Percentiles rank a stretch among this genome's conserved stretches.
Conservation (phyloP, 1,140 invertebrate genomes). For the Heliconius hewitsoni region DNA sequence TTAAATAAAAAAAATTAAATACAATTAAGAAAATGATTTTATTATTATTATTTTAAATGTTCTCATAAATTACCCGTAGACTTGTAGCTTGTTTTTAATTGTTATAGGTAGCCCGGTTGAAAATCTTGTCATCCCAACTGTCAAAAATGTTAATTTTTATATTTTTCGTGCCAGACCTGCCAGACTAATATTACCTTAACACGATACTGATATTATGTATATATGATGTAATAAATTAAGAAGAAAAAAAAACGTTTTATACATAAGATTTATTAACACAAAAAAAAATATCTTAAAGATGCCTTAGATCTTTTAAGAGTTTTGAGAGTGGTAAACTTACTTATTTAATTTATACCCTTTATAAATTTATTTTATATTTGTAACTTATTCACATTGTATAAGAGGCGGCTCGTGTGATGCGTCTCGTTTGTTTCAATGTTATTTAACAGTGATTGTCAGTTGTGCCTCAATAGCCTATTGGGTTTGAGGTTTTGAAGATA, state of each 20-base stretch:
- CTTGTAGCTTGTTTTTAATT: slow-evolving; percentile 23
- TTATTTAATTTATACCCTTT: slow-evolving; percentile 59
- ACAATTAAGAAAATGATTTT: background rate
- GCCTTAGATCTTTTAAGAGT: slow-evolving; percentile 74
- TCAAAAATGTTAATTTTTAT: slow-evolving; percentile 58
- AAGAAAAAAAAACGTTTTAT: slow-evolving; percentile 67
- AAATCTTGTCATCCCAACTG: slow-evolving; percentile 50
- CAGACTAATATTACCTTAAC: slow-evolving; percentile 70
- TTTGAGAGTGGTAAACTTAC: slow-evolving; percentile 49
- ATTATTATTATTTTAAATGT: background rate
- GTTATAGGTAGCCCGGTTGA: slow-evolving; percentile 53
- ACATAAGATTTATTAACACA: slow-evolving; percentile 12
- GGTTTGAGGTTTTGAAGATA: slow-evolving; percentile 61
- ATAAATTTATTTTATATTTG: slow-evolving; percentile 39
- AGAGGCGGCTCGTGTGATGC: slow-evolving; percentile 36
- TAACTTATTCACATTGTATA: slow-evolving; percentile 41
- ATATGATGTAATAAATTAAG: slow-evolving; percentile 80
- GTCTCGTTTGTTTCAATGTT: slow-evolving; percentile 42
- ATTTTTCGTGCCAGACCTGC: slow-evolving; percentile 67
- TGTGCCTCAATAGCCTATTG: slow-evolving; percentile 64
- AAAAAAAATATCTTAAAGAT: slow-evolving; percentile 60
- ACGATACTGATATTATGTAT: slow-evolving; percentile 78
- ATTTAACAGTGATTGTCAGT: slow-evolving; percentile 67
- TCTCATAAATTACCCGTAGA: background rate
- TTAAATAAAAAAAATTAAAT: background rate